Base-by-base conservation (phyloP, 2,888 invertebrate genomes). In the Candidula unifasciata region DNA sequence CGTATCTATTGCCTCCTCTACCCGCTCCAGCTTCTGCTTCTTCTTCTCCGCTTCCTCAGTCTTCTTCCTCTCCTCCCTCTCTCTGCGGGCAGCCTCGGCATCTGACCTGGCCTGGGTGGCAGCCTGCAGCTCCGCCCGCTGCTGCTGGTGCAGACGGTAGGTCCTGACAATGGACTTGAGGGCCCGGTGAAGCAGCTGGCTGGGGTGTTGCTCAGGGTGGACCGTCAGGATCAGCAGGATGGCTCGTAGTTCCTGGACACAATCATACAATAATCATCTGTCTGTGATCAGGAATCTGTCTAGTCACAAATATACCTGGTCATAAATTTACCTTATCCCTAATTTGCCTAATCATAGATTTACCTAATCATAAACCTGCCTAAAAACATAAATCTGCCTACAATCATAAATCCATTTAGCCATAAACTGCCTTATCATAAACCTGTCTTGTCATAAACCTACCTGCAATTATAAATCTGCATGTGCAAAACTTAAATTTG, bases 171-270 rank as follows among this genome's bases (percentile, higher is more conserved):
- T 91, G 84, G 89, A 90, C 78, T 90, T 90, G 74, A 93, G 88
- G 68, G 91, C 91, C 71, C 92, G 91, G 33, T 89, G 87, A 83
- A 93, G 87, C 30, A 92, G 77, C n/a, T 87, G 88, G 83, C 91
- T 91, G 79, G 91, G 86, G 64, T 90, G 89, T 77, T 90, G 90
- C 1, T 91, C 92, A 21, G 89, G 90, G 83, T 92, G 92, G 10
- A 92, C 93, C 16, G 92, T 91, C 86, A 92, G 92, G 78, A 93
- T 92, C 85, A 93, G 88, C 84, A 92, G 87, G 90, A 93, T 89
- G 24, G 93, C 92, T 60, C 93, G 87, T 33, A 93, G 86, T 84
- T 93, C 93, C 93, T 93, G 30, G 21, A 69, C 6, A 6, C 6
- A 44, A 44, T 44, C 44, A 44, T 13, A 44, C 44, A 44, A 44